Base-by-base conservation (phyloP, 1,140 invertebrate genomes). In the Palaemon carinicauda region DNA sequence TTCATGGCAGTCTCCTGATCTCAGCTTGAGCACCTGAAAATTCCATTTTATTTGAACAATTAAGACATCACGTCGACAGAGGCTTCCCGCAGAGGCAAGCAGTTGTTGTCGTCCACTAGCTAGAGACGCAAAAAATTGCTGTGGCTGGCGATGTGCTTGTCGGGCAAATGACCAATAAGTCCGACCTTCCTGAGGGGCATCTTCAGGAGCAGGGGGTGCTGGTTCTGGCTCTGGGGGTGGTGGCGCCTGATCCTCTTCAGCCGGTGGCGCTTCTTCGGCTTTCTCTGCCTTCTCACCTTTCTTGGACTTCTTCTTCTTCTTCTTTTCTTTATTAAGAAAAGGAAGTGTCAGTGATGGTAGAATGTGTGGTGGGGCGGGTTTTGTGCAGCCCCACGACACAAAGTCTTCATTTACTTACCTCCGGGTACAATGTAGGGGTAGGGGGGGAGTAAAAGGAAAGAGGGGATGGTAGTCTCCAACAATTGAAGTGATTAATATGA, bases 231-330 rank as follows among this genome's bases (percentile, higher is more conserved):
- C 10, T 10, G 65, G 65, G 1, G 65, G 65, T 14, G 24, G 24
- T 14, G 65, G 65, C 65, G 41, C 41, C 41, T 41, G 7, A 24
- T 31, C 65, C n/a, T 14, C 12, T 10, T 3, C 29, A 21, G 65
- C 24, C 24, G 65, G 65, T 3, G 65, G 65, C 12, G 65, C 65
- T 21, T 69, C 65, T 15, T 69, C 65, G 9, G 29, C 7, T 31
- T 69, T 69, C 65, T 69, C 65, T 10, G 65, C 65, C 65, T 69
- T 69, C 5, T 69, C 65, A 15, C 24, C 29, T 31, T 69, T 69
- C 65, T 69, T 69, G 65, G 65, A 69, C 65, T 69, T 69, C 65
- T 69, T 69, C 65, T 69, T 69, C 65, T 69, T 69, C 65, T 69
- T 69, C 65, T 69, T 69, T 10, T 69, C 65, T 69, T 69, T 69